phyloP scores from a whole-genome alignment of 2,113 vertebrate genomes.

The Hippocampus zosterae region DNA sequence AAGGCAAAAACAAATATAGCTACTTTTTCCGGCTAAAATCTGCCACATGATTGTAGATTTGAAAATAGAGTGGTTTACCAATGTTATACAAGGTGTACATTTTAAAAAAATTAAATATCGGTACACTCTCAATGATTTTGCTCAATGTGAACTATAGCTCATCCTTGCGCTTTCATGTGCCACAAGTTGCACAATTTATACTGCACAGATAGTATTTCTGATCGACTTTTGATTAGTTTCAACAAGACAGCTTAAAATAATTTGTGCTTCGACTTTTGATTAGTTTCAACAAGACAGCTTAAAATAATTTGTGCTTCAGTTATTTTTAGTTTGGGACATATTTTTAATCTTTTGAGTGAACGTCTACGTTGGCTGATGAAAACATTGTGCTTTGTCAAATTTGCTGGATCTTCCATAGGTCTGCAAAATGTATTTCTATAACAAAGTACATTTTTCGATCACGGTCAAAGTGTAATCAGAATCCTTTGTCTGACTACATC shows the following conservation, averaged over 20 bases:
- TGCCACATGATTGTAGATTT: constrained; percentile 34
- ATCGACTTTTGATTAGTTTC: constrained; percentile 9
- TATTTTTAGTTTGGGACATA: background rate
- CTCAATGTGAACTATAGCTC: constrained; percentile 52
- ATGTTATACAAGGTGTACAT: background rate
- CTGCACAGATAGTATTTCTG: constrained; percentile 26
- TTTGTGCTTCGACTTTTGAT: constrained; percentile 11
- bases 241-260: too few species aligned
- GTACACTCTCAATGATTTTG: constrained; percentile 29
- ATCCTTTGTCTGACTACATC: constrained; percentile 12
- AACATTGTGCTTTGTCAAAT: constrained; percentile 44
- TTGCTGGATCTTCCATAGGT: background rate
- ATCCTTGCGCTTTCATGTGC: constrained; percentile 39
- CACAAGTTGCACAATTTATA: constrained; percentile 37
- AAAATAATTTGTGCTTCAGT: constrained; percentile 20
- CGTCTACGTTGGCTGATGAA: constrained; percentile 5
- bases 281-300: constrained; percentile 8
- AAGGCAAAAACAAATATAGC: constrained; percentile 33
- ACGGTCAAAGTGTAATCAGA: background rate
- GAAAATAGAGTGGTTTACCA: constrained; percentile 49
- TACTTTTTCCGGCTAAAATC: constrained; percentile 39
- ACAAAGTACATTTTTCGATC: background rate
- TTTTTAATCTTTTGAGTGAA: background rate
- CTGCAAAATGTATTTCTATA: background rate
- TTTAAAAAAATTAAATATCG: constrained; percentile 20